Base-by-base conservation (phyloP, 23 tunicate species). In the Pegea sp. region DNA sequence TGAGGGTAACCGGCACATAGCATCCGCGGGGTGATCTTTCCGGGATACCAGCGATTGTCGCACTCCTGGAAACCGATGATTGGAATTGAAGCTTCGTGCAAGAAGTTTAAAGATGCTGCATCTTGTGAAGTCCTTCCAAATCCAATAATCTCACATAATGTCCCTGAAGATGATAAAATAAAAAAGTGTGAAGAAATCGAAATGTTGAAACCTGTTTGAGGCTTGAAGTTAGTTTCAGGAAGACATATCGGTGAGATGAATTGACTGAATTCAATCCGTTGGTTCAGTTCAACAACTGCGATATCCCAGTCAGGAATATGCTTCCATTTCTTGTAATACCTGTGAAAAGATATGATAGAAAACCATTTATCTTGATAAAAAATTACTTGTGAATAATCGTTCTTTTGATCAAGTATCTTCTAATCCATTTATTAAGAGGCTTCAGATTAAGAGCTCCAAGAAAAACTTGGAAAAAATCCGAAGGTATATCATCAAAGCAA, bases 291-390 rank as follows among this genome's bases (percentile, higher is more conserved):
- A 42, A 84, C 26, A 20, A 84, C 7, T 13, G 95, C 95, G 26
- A 84, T 63, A 68, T 84, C 95, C 68, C 72, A 74, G 44, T 84
- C 95, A 2, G 95, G 95, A 24, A 84, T 73, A 4, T 58, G 54
- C 0, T 68, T 64, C 3, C 27, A 22, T 8, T 42, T 30, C 48
- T 68, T 50, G 59, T 84, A 84, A 20, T 51, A 49, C 44, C 93
- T 81, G 59, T 7, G 26, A 29, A 59, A 60, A 42, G 18, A 4
- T 42, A 5, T 5, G 59, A 57, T 26, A 33, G 21, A 64, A 6
- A 55, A 51, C 19, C n/a, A 7, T n/a, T 19, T 18, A 13, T 56
- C 0, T n/a, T 26, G 22, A 29, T 26, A 0, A 28, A 56, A 29
- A 26, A 64, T 52, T 54, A 81, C 93, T 33, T 28, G 57, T 84